A percentile compares a stretch with the other conserved stretches of the same genome.
phyloP scores from a whole-genome alignment of 35 echinoderm and acorn worm genomes.

The Apostichopus parvimensis region DNA sequence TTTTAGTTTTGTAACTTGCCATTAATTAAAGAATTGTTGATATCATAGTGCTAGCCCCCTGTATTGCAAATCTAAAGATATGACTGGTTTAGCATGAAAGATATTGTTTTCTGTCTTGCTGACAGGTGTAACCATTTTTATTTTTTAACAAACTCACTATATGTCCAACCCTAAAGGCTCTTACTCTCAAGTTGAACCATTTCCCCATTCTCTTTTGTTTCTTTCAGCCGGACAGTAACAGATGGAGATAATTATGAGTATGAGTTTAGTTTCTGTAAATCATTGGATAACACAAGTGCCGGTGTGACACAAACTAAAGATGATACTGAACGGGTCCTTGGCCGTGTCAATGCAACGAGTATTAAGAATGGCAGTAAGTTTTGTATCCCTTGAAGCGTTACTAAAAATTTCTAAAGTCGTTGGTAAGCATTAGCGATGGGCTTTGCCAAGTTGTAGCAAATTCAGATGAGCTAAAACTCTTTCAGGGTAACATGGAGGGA shows the following conservation, averaged over 20 bases:
- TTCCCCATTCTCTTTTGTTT: not conserved
- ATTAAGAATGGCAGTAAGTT: constrained; percentile 36
- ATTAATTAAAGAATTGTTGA: no score
- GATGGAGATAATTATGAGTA: not conserved
- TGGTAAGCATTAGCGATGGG: not conserved
- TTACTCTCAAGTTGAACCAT: not conserved
- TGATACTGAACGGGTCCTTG: not conserved
- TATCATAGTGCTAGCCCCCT: no score
- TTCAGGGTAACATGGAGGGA: not conserved
- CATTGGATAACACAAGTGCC: not conserved
- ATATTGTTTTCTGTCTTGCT: no score
- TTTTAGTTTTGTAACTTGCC: no score
- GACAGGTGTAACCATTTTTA: no score
- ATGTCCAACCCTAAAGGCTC: not conserved
- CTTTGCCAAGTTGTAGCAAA: not conserved
- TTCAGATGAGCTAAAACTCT: not conserved
- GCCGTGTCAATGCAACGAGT: not conserved
- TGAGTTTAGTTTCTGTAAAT: not conserved
- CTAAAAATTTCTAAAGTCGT: not conserved
- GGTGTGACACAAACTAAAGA: not conserved
- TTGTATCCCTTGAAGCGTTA: not conserved
- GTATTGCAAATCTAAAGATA: no score
- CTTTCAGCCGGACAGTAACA: not conserved
- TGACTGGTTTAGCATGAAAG: no score
- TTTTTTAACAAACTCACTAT: not conserved